Evolutionary conservation across 2,113 vertebrate species (phyloP).

Genomic region (Cyprinodon brontotheroides): DNA sequence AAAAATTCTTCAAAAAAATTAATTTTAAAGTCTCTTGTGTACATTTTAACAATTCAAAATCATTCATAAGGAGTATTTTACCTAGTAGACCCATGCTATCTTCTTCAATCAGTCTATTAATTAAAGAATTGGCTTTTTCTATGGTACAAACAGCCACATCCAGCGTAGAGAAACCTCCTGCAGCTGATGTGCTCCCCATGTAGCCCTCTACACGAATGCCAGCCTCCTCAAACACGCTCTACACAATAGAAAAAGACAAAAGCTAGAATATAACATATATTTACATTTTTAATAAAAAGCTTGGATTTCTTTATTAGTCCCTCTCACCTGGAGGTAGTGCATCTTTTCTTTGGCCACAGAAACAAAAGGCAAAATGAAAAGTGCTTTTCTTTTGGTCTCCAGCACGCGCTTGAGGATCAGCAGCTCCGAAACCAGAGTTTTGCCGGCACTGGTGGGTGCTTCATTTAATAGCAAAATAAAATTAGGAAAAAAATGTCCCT

Average conservation of each 20-base stretch:
- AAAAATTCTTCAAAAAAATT: no score
- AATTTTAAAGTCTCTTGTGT: background rate
- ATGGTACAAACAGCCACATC: conserved; percentile 97
- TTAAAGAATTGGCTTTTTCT: conserved; percentile 93
- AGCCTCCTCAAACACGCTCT: conserved; percentile 92
- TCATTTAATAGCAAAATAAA: conserved; percentile 15
- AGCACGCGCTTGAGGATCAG: conserved; percentile 93
- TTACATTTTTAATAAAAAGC: background rate
- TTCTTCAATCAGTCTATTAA: conserved; percentile 95
- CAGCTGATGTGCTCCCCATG: conserved; percentile 89
- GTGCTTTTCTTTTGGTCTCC: conserved; percentile 91
- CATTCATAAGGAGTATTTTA: conserved; percentile 63
- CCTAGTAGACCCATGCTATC: conserved; percentile 87
- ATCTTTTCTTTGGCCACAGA: conserved; percentile 98
- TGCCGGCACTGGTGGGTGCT: conserved; percentile 98
- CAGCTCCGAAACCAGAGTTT: conserved; percentile 95
- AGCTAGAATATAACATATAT: background rate
- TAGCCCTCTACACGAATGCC: conserved; percentile 92
- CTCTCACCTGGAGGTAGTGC: conserved; percentile 87
- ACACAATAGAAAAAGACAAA: background rate
- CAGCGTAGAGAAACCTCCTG: conserved; percentile 83
- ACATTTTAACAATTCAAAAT: background rate
- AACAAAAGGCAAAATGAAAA: conserved; percentile 95
- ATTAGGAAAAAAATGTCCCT: background rate
- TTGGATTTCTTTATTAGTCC: background rate